Conservation (phyloP, 2,888 invertebrate species). For the Bhutanitis thaidina region DNA sequence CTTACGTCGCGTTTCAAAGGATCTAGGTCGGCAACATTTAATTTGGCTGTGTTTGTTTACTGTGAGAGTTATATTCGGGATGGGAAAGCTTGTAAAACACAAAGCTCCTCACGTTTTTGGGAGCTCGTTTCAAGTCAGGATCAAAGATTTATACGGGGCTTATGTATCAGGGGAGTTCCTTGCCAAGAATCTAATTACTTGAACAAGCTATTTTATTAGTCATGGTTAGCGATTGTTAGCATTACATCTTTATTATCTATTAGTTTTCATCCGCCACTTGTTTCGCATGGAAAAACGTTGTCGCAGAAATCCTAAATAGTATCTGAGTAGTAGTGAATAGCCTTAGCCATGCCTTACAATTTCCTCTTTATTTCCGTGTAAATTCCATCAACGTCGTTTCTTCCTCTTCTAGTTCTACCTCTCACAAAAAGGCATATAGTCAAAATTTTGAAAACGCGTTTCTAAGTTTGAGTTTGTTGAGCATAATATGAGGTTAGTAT, state of each 20-base stretch:
- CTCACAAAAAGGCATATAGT: too few species aligned
- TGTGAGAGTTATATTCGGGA: slow-evolving; percentile 13
- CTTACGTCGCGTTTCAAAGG: slow-evolving; percentile 2
- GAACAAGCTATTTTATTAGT: slow-evolving; percentile 17
- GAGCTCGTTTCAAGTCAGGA: slow-evolving; percentile 20
- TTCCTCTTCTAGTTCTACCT: too few species aligned
- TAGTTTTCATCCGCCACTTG: too few species aligned
- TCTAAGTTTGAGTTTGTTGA: too few species aligned
- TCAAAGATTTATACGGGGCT: slow-evolving; percentile 20
- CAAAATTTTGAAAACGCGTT: too few species aligned
- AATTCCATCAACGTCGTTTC: too few species aligned
- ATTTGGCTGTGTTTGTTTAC: slow-evolving; percentile 19
- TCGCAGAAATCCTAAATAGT: too few species aligned
- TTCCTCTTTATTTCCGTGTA: too few species aligned
- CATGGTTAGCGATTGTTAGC: slow-evolving; percentile 4
- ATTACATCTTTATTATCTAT: neutral
- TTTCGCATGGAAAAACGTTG: too few species aligned
- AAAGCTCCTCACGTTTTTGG: slow-evolving; percentile 20
- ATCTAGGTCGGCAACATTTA: slow-evolving; percentile 15
- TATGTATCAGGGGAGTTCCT: slow-evolving; percentile 19
- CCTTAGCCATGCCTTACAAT: too few species aligned
- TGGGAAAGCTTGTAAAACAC: slow-evolving; percentile 15
- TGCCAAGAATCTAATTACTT: slow-evolving; percentile 20
- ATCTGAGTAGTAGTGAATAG: too few species aligned
- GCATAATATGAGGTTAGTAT: too few species aligned